Conservation (phyloP, 2,113 vertebrate genomes). For the Addax nasomaculatus region DNA sequence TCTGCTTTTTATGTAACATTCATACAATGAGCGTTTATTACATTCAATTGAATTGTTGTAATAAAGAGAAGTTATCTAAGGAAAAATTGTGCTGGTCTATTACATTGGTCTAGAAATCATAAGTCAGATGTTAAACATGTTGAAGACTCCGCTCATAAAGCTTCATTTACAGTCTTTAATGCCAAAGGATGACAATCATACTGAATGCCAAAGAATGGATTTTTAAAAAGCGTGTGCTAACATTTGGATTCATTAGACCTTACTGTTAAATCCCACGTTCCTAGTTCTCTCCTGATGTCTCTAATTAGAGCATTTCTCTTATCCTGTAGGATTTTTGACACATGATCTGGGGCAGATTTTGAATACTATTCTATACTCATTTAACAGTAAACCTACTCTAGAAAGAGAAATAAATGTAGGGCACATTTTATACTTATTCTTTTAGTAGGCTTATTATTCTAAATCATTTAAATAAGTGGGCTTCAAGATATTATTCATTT, state of each 20-base stretch:
- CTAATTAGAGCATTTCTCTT: constrained; percentile 37
- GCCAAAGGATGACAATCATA: not conserved
- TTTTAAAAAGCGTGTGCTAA: not conserved
- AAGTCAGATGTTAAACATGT: not conserved
- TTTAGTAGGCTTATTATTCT: constrained; percentile 60
- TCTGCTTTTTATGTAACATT: not conserved
- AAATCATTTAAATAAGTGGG: constrained; percentile 57
- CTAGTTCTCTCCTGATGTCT: constrained; percentile 13
- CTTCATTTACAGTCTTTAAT: not conserved
- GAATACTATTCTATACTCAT: constrained; percentile 26
- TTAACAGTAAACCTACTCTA: constrained; percentile 58
- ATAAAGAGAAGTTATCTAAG: not conserved
- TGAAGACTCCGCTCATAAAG: not conserved
- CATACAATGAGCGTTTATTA: not conserved
- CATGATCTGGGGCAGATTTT: constrained; percentile 47
- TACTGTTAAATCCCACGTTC: not conserved
- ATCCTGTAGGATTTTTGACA: constrained; percentile 50
- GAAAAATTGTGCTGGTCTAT: not conserved
- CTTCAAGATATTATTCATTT: constrained; percentile 59
- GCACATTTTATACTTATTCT: constrained; percentile 26
- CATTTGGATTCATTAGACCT: not conserved
- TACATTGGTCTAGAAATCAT: not conserved
- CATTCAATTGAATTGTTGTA: not conserved
- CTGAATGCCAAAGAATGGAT: not conserved
- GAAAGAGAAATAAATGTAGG: constrained; percentile 45